Conservation (phyloP, 2,113 vertebrate species). For the Vimba vimba region DNA sequence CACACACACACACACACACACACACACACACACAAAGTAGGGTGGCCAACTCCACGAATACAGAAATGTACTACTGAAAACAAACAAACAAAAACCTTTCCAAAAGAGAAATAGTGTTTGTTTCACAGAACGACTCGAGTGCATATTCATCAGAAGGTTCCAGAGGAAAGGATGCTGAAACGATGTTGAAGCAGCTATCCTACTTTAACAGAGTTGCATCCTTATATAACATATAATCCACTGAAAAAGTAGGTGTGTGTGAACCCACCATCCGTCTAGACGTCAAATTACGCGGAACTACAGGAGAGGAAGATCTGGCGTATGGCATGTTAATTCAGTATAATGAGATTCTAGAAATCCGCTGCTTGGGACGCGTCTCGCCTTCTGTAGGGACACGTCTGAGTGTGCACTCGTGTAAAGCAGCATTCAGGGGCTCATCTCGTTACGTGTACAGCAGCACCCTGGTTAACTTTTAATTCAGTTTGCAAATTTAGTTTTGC, state of each 20-base stretch:
- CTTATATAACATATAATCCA: conserved; percentile 22
- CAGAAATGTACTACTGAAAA: background rate
- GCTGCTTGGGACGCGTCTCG: background rate
- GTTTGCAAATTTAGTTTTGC: conserved; percentile 3
- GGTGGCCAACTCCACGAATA: background rate
- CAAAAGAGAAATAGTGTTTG: background rate
- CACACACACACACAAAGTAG: background rate
- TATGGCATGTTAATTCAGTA: background rate
- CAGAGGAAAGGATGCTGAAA: background rate
- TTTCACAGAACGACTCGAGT: background rate
- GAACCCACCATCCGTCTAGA: conserved; percentile 16
- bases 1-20: too few relatives aligned
- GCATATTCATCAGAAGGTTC: background rate
- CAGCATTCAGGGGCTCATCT: conserved; percentile 12
- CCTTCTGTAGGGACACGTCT: background rate
- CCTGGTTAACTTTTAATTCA: background rate
- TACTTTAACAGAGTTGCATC: background rate
- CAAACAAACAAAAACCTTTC: too few relatives aligned
- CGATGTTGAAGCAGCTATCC: background rate
- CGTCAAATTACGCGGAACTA: background rate
- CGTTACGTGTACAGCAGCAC: background rate
- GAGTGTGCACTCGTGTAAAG: background rate
- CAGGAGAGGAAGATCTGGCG: background rate
- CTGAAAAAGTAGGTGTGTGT: background rate
- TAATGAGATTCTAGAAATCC: background rate